These are phyloP conservation scores for Drosophila athabasca DNA, from an alignment of 1,140 invertebrate genomes.

Conservation along the genomic window DNA sequence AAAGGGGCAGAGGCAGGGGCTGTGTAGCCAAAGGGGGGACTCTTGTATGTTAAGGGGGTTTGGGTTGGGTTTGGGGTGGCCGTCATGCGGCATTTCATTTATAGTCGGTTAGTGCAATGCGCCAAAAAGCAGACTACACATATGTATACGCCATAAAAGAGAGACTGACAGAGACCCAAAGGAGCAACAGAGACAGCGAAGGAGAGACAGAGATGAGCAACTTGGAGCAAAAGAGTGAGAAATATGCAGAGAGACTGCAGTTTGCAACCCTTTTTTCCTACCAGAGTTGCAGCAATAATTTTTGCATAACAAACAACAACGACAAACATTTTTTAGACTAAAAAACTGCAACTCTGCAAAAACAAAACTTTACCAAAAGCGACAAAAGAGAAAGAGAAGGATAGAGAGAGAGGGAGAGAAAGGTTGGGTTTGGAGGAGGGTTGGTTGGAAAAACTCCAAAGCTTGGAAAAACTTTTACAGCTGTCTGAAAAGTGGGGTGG, in stretches of 20 bases:
- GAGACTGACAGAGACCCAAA: conserved; percentile 14
- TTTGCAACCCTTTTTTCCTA: conserved; percentile 46
- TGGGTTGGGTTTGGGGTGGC: conserved; percentile 17
- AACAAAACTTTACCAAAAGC: conserved; percentile 33
- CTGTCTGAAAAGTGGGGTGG: conserved; percentile 28
- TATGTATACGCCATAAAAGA: conserved; percentile 43
- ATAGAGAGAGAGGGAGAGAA: neutral
- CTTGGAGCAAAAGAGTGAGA: conserved; percentile 4
- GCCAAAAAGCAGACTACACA: conserved; percentile 72
- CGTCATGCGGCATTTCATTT: conserved; percentile 76
- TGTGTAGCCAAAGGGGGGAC: conserved; percentile 1
- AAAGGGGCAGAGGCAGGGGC: neutral
- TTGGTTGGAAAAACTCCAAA: conserved; percentile 56
- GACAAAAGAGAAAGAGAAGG: neutral
- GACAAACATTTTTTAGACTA: too few relatives aligned
- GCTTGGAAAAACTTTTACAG: conserved; percentile 74
- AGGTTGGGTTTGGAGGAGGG: too few relatives aligned
- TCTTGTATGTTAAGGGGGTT: neutral
- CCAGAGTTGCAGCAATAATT: conserved; percentile 34
- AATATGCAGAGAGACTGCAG: conserved; percentile 38
- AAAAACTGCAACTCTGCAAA: conserved; percentile 42
- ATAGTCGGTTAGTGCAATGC: conserved; percentile 72
- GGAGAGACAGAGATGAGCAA: neutral
- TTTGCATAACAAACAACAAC: conserved; percentile 1
- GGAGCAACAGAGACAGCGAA: conserved; percentile 7